Evolutionary conservation across 1,140 invertebrate species (phyloP).

Genomic region (Zeugodacus cucurbitae): DNA sequence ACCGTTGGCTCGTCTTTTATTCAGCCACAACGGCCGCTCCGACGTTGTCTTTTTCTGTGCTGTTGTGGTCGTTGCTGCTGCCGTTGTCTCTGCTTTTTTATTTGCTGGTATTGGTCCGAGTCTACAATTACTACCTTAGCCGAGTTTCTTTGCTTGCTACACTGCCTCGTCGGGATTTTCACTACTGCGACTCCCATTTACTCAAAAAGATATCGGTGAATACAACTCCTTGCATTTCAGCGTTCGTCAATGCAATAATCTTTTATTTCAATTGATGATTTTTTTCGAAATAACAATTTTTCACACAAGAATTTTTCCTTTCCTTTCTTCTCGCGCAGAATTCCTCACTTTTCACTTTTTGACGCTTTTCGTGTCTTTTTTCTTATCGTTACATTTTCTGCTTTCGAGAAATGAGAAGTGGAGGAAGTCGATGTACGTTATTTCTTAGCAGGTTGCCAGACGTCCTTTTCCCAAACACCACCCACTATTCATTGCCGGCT

Average conservation of each 20-base stretch:
- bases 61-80: slow-evolving; percentile 36
- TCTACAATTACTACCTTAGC: not conserved
- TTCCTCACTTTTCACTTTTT: slow-evolving; percentile 33
- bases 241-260: slow-evolving; percentile 9
- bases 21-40: slow-evolving; percentile 26
- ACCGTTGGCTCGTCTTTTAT: not conserved
- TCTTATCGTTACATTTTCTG: not conserved
- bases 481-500: not conserved
- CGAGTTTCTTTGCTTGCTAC: slow-evolving; percentile 16
- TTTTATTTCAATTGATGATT: slow-evolving; percentile 32
- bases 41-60: slow-evolving; percentile 28
- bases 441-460: not conserved
- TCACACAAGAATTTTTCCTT: slow-evolving; percentile 39
- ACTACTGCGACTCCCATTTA: slow-evolving; percentile 36
- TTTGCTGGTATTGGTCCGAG: not conserved
- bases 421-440: not conserved
- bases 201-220: not conserved
- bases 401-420: not conserved
- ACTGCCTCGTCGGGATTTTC: not conserved
- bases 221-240: slow-evolving; percentile 11
- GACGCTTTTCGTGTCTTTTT: slow-evolving; percentile 25
- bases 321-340: slow-evolving; percentile 28
- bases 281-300: slow-evolving; percentile 33
- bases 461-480: not conserved
- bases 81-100: slow-evolving; percentile 24